Base-by-base conservation (phyloP, 2,888 invertebrate genomes). In the Sinotaia quadrata region DNA sequence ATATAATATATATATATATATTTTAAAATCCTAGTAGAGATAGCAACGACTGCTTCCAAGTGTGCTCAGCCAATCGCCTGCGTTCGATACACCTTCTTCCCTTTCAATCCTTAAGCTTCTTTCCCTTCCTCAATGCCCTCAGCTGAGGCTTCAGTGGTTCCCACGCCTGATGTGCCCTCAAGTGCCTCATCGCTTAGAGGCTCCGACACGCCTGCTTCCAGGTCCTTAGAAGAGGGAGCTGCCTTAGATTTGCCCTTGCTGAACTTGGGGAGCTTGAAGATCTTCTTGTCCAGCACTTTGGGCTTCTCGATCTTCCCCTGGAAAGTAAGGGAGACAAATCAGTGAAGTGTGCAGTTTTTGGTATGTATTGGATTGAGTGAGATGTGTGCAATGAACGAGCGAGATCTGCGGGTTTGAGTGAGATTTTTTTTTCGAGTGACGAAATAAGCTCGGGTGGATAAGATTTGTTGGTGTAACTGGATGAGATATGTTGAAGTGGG, bases 291-390 rank as follows among this genome's bases (percentile, higher is more conserved):
- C 58, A 72, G 67, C 41, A 73, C 58, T 56, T 70, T 70, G 21
- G 72, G 72, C 52, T 36, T 67, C 58, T 73, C 70, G 49, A 73
- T 65, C 65, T 73, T 73, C 60, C 73, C 73, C 73, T 73, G 61
- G 15, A 34, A 37, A 8, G 27, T 36, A 4, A 34, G 33, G 15
- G 34, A 21, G 4, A 33, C 5, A 33, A 15, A 10, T 10, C 21
- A 51, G 51, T 10, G 51, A 8, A n/a, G 24, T 10, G 21, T 15
- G 51, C 18, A n/a, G 15, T 10, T 10, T 10, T 51, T 10, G 10
- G 15, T 10, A 51, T 21, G 21, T n/a, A n/a, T 15, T 41, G 44
- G 12, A 41, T 15, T 41, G 44, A 15, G 15, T 41, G 15, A 41
- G 44, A 41, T n/a, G n/a, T n/a, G n/a, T n/a, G n/a, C n/a, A n/a